Base-by-base conservation (phyloP, 2,113 vertebrate species). In the Myotis lucifugus region DNA sequence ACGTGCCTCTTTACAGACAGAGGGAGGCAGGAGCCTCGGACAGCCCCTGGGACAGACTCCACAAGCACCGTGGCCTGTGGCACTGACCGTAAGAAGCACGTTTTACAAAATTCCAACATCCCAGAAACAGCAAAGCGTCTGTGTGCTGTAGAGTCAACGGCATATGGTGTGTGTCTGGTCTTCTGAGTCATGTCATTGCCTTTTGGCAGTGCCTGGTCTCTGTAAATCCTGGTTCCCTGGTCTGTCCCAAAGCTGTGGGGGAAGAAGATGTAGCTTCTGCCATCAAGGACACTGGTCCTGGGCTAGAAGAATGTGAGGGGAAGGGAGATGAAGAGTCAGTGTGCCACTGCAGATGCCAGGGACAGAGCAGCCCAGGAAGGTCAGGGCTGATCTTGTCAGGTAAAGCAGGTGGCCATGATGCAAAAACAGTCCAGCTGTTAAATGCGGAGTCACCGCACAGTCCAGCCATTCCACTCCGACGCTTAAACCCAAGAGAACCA, bases 381-480 rank as follows among this genome's bases (percentile, higher is more conserved):
- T n/a, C 32, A 32, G 17, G 13, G 18, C 4, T 67, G 54, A 29
- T 23, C 8, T 15, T 54, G 37, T 12, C 64, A n/a, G 13, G 8
- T n/a, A 25, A 13, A 19, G 23, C 3, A 69, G 10, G 11, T 8
- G 27, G 50, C 52, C 34, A 3, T 21, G 5, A 9, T 37, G 23
- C 32, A 32, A 17, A 17, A 3, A 61, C 0, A 21, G 25, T 3
- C 2, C 25, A 25, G 3, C 13, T 4, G 4, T 12, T 4, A 74
- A 9, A 34, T 8, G 17, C 1, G 4, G 40, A 72, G 18, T 40
- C 6, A 2, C 32, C 34, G 13, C 18, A 12, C 0, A 1, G 42
- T 2, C 34, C n/a, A n/a, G 64, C 64, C 25, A 2, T 34, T 32
- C 18, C 25, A 10, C 25, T 66, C 50, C 11, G 6, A 40, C 4